Base-by-base conservation (phyloP, 2,113 vertebrate species). In the Recurvirostra avosetta region DNA sequence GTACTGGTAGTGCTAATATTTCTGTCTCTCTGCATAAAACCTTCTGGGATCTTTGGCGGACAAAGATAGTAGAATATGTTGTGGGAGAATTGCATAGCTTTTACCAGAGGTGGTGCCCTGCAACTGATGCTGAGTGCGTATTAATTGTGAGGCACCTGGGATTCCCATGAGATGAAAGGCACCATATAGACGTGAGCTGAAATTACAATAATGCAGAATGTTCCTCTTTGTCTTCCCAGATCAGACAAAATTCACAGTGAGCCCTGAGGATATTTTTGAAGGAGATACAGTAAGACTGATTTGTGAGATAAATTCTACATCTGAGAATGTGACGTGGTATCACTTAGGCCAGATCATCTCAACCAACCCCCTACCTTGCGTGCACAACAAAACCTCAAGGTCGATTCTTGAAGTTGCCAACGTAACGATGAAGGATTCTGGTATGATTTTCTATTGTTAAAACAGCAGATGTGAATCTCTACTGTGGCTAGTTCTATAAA, bases 271-370 rank as follows among this genome's bases (percentile, higher is more conserved):
- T 47, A 79, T 98, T 94, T 97, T 97, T 76, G 94, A 97, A 94
- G 98, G 98, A 12, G 98, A 98, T 58, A 97, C 85, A 1, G 95
- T 98, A 32, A 93, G 2, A 8, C 77, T 98, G 50, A 74, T 9
- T 22, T 98, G 98, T 92, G 88, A 94, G 70, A 95, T 70, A 11
- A 96, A 92, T 22, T 22, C 95, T 8, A 4, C 27, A 3, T 90
- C 89, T 47, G 32, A 70, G 40, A 97, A 95, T 0, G 84, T 45
- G 6, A 94, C 90, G 52, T 98, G 98, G 98, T 41, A 87, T 30
- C 68, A 88, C 3, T 36, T 23, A 0, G 49, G 65, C 20, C 29
- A 18, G 36, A 53, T 47, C 6, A 74, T 98, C 87, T 76, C 93
- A 36, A 15, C 18, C 9, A 16, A 32, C 38, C 38, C 25, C 38